Base-by-base conservation (phyloP, 2,888 invertebrate species). In the Steinernema scapterisci region DNA sequence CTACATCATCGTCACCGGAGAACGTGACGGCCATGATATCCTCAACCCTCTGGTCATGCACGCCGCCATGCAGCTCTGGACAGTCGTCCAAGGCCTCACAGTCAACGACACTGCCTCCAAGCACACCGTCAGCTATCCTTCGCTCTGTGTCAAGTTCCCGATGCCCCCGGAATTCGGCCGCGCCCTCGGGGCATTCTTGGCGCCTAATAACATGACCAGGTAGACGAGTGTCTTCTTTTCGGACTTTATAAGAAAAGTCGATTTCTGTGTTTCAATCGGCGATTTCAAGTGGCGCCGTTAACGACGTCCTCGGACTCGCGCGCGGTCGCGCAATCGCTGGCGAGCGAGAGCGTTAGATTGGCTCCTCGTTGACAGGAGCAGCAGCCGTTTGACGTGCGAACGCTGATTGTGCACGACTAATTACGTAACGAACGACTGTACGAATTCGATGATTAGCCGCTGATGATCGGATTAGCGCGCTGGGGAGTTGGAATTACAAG, bases 1-100 rank as follows among this genome's bases (percentile, higher is more conserved):
- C 6, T 86, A 85, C 76, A 83, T 87, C 23, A 87, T 87, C 27
- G 85, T 87, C n/a, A 87, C 86, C n/a, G 81, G 82, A 71, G 81
- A 80, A 11, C 81, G 82, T 16, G 85, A 85, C n/a, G 84, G 84
- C 27, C 81, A 76, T 0, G 86, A 87, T 75, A 82, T 86, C 51
- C 76, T 86, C 72, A 84, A 85, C 72, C 82, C 83, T 5, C 43
- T 81, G 48, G 81, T 81, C 7, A 81, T 87, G 82, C 78, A 81
- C 56, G 85, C 84, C 1, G 83, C 85, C 3, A 82, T 84, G 84
- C 83, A 85, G 31, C 75, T 86, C 7, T 86, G 86, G 86, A 79
- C 79, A 48, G 77, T 81, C 21, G 81, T 86, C 5, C 85, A 85
- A 75, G 77, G 82, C 11, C 70, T 85, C 72, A 84, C 85, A 16